Evolutionary conservation across 1,140 invertebrate species (phyloP), one percentile per base, ranked within the genome.

Genomic region (Callitettix versicolor): DNA sequence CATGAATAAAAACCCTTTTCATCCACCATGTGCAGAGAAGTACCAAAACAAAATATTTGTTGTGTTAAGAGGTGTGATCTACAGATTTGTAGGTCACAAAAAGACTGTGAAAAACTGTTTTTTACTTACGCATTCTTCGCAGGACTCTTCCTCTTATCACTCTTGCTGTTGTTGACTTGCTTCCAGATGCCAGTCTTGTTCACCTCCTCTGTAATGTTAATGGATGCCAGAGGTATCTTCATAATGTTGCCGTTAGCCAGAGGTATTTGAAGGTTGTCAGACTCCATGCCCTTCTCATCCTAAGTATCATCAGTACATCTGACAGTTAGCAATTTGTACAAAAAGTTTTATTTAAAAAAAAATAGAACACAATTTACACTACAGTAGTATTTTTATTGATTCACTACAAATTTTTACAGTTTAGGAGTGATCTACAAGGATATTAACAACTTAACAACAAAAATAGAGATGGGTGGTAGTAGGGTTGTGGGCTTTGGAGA

Each of bases 141-240:
- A 17, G 70, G 66, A 62, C 65, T 73, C 56, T 70, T 71, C 59
- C 70, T 69, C 60, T 70, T 68, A 42, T 59, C 57, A 46, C 72
- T 70, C 21, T 67, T 65, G 26, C 56, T 58, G 57, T 77, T 75
- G 62, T 91, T 91, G 14, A 96, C 88, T 68, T 92, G 89, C 65
- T 93, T 88, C 93, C 93, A 97, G 63, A 95, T 88, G 20, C 87
- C 88, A 22, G 86, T 91, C 68, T 91, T 91, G 65, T 92, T 89
- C 17, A 96, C 84, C 70, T 95, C 92, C 69, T 95, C 91, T 17
- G 88, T 86, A 65, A 95, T 93, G 72, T 95, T 95, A 59, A 94
- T 89, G 14, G 85, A 84, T 30, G 83, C 77, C 57, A 91, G 69
- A 3, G 91, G 90, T 63, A 92, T 93, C 68, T 92, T 92, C 82